phyloP scores from a whole-genome alignment of 2,888 invertebrate species.

The Piscicola geometra region DNA sequence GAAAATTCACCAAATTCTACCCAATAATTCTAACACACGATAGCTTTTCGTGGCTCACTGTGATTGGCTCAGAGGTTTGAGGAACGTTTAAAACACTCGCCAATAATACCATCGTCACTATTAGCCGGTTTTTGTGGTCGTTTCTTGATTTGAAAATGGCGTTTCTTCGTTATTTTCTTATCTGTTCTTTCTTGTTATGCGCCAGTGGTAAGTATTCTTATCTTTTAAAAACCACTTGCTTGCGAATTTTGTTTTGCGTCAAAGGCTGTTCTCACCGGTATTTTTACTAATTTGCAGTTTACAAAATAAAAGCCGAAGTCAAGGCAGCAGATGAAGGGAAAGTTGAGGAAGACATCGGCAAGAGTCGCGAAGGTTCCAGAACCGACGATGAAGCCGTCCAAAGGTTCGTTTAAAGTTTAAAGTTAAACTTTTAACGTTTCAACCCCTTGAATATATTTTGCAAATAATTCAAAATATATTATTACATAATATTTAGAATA shows the following conservation, averaged over 20 bases:
- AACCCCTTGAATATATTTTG: background rate
- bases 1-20: background rate
- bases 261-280: background rate
- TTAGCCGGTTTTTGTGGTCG: background rate
- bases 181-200: conserved; percentile 5
- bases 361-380: conserved; percentile 78
- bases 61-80: background rate
- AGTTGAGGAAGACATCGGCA: conserved; percentile 74
- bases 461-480: background rate
- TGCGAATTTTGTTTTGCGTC: background rate
- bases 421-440: background rate
- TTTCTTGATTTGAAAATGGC: background rate
- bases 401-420: conserved; percentile 50
- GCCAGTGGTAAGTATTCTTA: background rate
- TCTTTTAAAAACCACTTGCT: background rate
- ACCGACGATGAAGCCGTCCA: conserved; percentile 88
- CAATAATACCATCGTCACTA: background rate
- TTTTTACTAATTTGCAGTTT: background rate
- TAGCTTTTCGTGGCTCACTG: background rate
- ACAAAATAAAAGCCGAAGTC: background rate
- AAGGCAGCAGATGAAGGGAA: conserved; percentile 46
- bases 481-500: conserved; percentile 11
- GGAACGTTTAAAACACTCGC: conserved; percentile 8
- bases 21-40: conserved; percentile 6
- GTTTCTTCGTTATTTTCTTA: conserved; percentile 1